Percentiles rank a stretch among this genome's conserved stretches.
These are phyloP conservation scores for Eulemur macaco DNA, from an alignment of 2,113 vertebrate genomes.

Conservation along the genomic window DNA sequence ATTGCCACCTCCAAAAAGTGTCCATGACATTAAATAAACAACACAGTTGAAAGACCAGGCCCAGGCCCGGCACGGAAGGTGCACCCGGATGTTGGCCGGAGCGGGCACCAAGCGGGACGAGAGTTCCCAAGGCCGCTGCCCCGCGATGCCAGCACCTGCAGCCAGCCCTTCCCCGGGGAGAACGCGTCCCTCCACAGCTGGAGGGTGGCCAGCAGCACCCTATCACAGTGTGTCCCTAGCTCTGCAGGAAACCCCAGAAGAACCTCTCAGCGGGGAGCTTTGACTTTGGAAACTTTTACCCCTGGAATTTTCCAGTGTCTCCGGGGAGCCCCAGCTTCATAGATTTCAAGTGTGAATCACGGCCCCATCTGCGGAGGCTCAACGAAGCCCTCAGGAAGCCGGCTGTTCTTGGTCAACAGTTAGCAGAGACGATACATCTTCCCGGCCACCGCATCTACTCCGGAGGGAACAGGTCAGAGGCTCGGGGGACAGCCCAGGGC, in stretches of 20 bases:
- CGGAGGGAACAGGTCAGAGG: accelerated
- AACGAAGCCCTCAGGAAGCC: not conserved
- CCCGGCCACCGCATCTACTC: accelerated
- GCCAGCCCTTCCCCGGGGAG: not conserved
- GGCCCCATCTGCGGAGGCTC: accelerated
- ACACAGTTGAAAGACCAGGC: not conserved
- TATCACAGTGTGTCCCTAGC: accelerated
- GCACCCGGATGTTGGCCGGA: accelerated
- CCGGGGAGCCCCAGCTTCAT: not conserved
- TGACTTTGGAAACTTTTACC: not conserved
- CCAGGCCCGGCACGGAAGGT: accelerated
- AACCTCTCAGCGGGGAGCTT: accelerated
- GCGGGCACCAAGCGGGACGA: accelerated
- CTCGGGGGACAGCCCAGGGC: accelerated
- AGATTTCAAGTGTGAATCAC: accelerated
- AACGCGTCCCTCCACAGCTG: accelerated
- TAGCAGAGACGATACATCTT: accelerated
- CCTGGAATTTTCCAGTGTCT: accelerated
- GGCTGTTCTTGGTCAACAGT: accelerated
- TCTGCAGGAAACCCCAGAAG: not conserved
- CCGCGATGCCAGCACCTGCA: accelerated
- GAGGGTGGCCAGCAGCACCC: accelerated
- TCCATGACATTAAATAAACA: not conserved
- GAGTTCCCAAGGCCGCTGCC: accelerated
- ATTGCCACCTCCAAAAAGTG: not conserved